Evolutionary conservation across 2,113 vertebrate genomes (phyloP).

Genomic region (Naja naja): DNA sequence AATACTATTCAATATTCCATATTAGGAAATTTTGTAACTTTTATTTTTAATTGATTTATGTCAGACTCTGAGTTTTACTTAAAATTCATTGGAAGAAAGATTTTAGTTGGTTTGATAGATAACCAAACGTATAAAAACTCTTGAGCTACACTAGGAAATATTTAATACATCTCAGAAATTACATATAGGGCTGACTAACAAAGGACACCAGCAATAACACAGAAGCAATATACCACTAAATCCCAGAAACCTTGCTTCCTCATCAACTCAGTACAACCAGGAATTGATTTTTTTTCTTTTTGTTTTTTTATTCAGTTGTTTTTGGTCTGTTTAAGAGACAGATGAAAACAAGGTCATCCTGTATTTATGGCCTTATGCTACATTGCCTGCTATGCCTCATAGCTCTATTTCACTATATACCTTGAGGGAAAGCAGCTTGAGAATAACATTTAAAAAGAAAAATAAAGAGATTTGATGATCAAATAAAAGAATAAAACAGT

Average conservation of each 20-base stretch:
- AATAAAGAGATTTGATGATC: neutral
- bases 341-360: neutral
- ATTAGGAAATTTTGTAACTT: neutral
- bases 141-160: neutral
- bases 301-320: neutral
- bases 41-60: neutral
- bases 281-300: neutral
- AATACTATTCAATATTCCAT: slow-evolving; percentile 8
- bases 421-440: neutral
- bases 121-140: neutral
- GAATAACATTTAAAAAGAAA: neutral
- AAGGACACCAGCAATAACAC: neutral
- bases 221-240: neutral
- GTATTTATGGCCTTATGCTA: neutral
- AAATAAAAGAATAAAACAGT: neutral
- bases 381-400: neutral
- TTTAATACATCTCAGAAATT: neutral
- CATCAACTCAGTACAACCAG: neutral
- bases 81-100: neutral
- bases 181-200: neutral
- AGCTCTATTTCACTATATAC: neutral
- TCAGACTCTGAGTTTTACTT: neutral
- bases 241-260: neutral
- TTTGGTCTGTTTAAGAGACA: neutral
- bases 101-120: neutral